Evolutionary conservation across 2,797 vertebrate species (phyloP), one percentile per base, ranked within the genome.

Genomic region (Siniperca scherzeri): DNA sequence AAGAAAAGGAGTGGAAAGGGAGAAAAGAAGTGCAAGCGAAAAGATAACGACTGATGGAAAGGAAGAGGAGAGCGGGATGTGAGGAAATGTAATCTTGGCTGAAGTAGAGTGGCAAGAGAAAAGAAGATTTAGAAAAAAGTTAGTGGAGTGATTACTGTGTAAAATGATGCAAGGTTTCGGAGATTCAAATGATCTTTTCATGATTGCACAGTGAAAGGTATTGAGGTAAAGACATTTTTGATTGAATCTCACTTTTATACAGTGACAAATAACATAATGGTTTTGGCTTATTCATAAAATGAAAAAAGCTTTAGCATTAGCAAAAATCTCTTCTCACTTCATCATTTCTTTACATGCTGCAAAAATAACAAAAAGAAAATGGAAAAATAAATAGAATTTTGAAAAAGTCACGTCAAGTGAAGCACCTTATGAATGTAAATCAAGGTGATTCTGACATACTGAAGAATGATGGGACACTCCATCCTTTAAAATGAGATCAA

Each of bases 1-100:
- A 78, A 40, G 16, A 60, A 77, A 52, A 70, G 3, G 9, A 42
- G 70, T 74, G n/a, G 64, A 72, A 33, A 30, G n/a, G 27, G 14
- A 22, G 71, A 0, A n/a, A 53, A 72, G 27, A 50, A 53, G 5
- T 48, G 52, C 5, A 40, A 14, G 40, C 66, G 60, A 65, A 48
- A 33, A 77, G 16, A 46, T 0, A 36, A 44, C 1, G 13, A 60
- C 25, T n/a, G 25, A 66, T 71, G 38, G 13, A 81, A 74, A 12
- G 33, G 38, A 66, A 25, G 27, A 64, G 14, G 52, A 7, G 14
- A 46, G 42, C 1, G 1, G n/a, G 46, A 62, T 2, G 9, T 75
- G 62, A 46, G 38, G 33, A n/a, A 71, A 69, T 65, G 33, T 46
- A n/a, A 78, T 77, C 13, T 12, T 60, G 14, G 46, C 25, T 62